Base-by-base conservation (phyloP, 2,797 vertebrate species). In the Malurus splendens region DNA sequence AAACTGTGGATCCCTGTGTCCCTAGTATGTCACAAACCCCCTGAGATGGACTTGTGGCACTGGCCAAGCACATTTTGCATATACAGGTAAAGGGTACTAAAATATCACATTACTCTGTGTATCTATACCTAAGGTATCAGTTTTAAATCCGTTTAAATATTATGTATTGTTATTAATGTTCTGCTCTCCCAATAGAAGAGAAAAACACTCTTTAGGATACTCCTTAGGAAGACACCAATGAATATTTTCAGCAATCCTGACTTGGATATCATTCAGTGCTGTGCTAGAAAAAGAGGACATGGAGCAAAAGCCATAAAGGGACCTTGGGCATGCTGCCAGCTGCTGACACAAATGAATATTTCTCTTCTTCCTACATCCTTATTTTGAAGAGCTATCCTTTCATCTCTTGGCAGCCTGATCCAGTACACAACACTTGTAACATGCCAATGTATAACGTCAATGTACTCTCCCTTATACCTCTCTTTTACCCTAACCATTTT, bases 1-100 rank as follows among this genome's bases (percentile, higher is more conserved):
- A 0, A 0, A 5, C 28, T 39, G 23, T 45, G 48, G 19, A 39
- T 59, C 30, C 27, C 59, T 18, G 14, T 33, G 24, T 56, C 44
- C 32, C 24, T 5, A 22, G 14, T 8, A 47, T 32, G 22, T 18
- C 30, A 9, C 14, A 38, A 27, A 42, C 14, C 64, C 23, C 24
- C 18, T 44, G 39, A 39, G 44, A 11, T 18, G 36, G 41, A 18
- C 32, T 33, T 51, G 36, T 57, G 74, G 10, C 65, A 51, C 4
- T 23, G 19, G 23, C 32, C n/a, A 36, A 60, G 32, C 30, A 32
- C 2, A 3, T 16, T 74, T 74, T 51, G 52, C 30, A 42, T 66
- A 18, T 28, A 18, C 14, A 5, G 9, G 7, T 33, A 13, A 8
- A 4, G 16, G 8, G 9, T 65, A 38, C 47, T 51, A 51, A 74